Conservation (phyloP, 2,888 invertebrate species). For the Meloe dianella region DNA sequence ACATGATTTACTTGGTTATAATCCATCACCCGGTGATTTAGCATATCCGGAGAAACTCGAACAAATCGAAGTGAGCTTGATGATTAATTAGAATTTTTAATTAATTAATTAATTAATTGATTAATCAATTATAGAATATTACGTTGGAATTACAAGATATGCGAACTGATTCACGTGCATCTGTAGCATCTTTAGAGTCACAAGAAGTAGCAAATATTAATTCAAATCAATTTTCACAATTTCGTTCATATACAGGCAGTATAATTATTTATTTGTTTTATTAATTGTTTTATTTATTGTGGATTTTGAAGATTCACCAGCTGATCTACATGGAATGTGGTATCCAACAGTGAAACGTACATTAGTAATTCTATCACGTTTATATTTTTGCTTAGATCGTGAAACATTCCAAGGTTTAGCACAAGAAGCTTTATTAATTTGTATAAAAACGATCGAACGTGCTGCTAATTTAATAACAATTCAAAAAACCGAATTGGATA, state of each 20-base stretch:
- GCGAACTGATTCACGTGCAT: conserved; percentile 72
- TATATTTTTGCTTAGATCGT: conserved; percentile 91
- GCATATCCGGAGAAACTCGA: conserved; percentile 97
- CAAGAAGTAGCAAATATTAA: conserved; percentile 75
- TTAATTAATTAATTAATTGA: background rate
- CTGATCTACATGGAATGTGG: conserved; percentile 99
- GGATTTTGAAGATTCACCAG: conserved; percentile 53
- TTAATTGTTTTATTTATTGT: conserved; percentile 15
- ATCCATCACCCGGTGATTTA: conserved; percentile 92
- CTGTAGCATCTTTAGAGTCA: conserved; percentile 72
- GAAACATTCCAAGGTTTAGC: conserved; percentile 96
- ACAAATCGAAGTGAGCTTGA: conserved; percentile 86
- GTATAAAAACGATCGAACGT: conserved; percentile 85
- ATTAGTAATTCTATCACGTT: conserved; percentile 89
- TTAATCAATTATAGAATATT: conserved; percentile 46
- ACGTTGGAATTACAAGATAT: conserved; percentile 51
- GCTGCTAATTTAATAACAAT: conserved; percentile 82
- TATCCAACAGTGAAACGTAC: conserved; percentile 97
- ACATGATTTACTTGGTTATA: conserved; percentile 86
- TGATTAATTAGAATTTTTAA: conserved; percentile 1
- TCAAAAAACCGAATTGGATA: conserved; percentile 77
- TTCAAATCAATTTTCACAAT: conserved; percentile 55
- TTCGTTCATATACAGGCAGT: conserved; percentile 60
- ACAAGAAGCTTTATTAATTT: conserved; percentile 92
- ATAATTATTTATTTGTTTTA: conserved; percentile 12